Evolutionary conservation across 2,113 vertebrate species (phyloP).

Genomic region (Rattus rattus): DNA sequence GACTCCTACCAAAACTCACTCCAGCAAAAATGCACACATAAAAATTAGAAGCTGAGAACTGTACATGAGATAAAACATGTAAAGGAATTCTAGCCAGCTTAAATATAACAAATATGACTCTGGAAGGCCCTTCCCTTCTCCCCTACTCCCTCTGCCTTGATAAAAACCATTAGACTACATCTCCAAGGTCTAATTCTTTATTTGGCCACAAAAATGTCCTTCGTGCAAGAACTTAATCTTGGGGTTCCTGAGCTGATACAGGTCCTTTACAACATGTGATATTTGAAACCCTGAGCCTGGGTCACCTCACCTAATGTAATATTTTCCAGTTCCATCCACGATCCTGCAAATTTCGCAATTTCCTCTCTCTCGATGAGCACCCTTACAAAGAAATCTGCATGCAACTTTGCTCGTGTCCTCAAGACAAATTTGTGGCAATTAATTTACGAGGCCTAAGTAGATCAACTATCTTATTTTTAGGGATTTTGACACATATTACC

Average conservation of each 20-base stretch:
- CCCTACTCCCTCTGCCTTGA: not conserved
- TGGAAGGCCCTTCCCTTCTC: not conserved
- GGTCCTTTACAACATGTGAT: not conserved
- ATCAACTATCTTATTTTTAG: constrained; percentile 59
- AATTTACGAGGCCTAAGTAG: constrained; percentile 51
- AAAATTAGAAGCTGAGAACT: not conserved
- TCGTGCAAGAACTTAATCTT: not conserved
- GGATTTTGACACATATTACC: constrained; percentile 11
- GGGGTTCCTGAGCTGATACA: not conserved
- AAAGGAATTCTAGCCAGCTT: not conserved
- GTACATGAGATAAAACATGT: not conserved
- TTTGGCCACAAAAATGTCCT: not conserved
- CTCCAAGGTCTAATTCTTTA: not conserved
- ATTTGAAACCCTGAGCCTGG: not conserved
- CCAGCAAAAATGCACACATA: not conserved
- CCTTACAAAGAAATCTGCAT: constrained; percentile 14
- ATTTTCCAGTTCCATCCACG: not conserved
- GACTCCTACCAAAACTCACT: not conserved
- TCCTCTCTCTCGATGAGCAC: not conserved
- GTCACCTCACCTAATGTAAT: not conserved
- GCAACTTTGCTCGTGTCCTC: not conserved
- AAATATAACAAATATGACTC: not conserved
- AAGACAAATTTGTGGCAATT: constrained; percentile 61
- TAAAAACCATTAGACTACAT: not conserved
- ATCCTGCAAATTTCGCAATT: not conserved